Base-by-base conservation (phyloP, 2,113 vertebrate genomes). In the Girardinichthys multiradiatus region DNA sequence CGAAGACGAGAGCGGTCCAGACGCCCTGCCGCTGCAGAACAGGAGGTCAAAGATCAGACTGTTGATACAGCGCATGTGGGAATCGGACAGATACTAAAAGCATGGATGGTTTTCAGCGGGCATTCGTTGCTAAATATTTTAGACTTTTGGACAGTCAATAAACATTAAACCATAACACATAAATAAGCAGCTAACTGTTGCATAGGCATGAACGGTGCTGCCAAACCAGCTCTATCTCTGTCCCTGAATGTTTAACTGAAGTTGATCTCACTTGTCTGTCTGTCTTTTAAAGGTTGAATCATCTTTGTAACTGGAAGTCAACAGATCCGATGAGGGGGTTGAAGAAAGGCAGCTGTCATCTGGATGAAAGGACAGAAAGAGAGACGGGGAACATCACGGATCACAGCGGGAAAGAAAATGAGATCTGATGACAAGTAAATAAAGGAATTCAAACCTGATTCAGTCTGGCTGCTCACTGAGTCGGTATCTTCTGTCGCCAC, bases 401-500 rank as follows among this genome's bases (percentile, higher is more conserved):
- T 24, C 1, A 11, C 28, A 42, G 7, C 3, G n/a, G 31, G 15
- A 60, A 58, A 28, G 2, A 33, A 77, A 14, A 28, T 27, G 7
- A 35, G 3, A 58, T 24, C 28, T 63, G 7, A 72, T 27, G 37
- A 51, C 28, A 14, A n/a, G n/a, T 15, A 9, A 21, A 26, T 21
- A 37, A 60, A 1, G 30, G 26, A 28, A 24, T 29, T 27, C 4
- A 14, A 31, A 86, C 90, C 90, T 79, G 93, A 93, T 54, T 21
- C 48, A 3, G 87, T 83, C 64, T 88, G 92, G 76, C 91, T 93
- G 77, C 92, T 92, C 73, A 90, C 82, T 26, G 91, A 89, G 80
- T 89, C 84, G 0, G 81, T 89, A 48, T 94, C 92, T 28, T 90
- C 80, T 4, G 77, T 87, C 2, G 83, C 69, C 13, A 68, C 31